phyloP scores from a whole-genome alignment of 1,140 invertebrate species.

The Mactra quadrangularis region DNA sequence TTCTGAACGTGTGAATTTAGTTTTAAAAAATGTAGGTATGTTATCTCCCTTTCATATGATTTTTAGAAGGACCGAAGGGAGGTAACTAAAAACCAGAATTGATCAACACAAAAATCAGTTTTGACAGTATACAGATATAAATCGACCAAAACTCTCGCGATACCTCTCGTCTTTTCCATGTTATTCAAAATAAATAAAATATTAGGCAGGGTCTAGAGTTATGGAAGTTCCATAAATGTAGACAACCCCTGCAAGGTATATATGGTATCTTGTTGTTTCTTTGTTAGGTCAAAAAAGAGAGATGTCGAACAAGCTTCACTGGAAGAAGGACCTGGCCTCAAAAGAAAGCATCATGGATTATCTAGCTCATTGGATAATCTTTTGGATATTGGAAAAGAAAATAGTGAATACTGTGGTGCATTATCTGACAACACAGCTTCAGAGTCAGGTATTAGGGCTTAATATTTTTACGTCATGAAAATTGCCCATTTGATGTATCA shows the following conservation, averaged over 20 bases:
- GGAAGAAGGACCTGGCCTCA: constrained; percentile 1
- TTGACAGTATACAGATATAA: not conserved
- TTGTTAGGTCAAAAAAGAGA: constrained; percentile 45
- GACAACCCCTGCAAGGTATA: not conserved
- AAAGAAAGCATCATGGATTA: constrained; percentile 37
- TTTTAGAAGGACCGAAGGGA: too few relatives aligned
- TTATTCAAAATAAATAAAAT: not conserved
- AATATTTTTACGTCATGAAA: too few relatives aligned
- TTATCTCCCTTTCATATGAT: too few relatives aligned
- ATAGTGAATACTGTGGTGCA: constrained; percentile 19
- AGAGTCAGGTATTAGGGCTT: constrained; percentile 55
- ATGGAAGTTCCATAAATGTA: not conserved
- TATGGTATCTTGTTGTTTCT: not conserved
- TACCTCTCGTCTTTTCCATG: not conserved
- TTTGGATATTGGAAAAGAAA: constrained; percentile 16
- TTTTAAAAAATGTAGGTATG: too few relatives aligned
- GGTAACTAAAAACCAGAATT: too few relatives aligned
- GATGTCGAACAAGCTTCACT: constrained; percentile 27
- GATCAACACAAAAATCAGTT: not conserved
- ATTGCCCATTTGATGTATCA: too few relatives aligned
- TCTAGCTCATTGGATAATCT: constrained; percentile 45
- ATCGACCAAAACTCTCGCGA: not conserved
- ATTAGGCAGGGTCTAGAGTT: not conserved
- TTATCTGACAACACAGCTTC: constrained; percentile 30
- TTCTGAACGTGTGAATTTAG: too few relatives aligned